Evolutionary conservation across 1,140 invertebrate genomes (phyloP).

Genomic region (Temnothorax longispinosus): DNA sequence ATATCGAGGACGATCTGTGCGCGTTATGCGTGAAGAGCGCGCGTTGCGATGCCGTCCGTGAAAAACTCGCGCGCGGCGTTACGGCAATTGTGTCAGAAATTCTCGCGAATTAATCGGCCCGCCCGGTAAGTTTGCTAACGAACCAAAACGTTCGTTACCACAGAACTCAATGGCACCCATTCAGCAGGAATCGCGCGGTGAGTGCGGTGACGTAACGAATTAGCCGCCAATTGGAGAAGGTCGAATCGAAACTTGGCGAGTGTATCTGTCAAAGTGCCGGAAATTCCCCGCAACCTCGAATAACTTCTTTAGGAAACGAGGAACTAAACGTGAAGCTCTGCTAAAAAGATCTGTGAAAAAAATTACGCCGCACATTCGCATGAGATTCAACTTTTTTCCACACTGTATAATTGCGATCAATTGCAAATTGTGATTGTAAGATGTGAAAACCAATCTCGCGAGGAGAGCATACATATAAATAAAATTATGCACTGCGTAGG

Average conservation of each 20-base stretch:
- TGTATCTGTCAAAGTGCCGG: conserved; percentile 15
- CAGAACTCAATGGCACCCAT: conserved; percentile 34
- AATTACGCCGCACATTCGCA: not conserved
- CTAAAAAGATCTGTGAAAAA: not conserved
- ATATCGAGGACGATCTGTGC: conserved; percentile 36
- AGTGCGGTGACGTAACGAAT: conserved; percentile 19
- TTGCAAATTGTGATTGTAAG: not conserved
- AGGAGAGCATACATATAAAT: not conserved
- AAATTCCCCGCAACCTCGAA: not conserved
- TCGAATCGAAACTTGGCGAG: conserved; percentile 33
- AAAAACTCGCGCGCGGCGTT: conserved; percentile 26
- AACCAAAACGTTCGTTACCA: conserved; percentile 59
- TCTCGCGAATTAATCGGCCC: conserved; percentile 43
- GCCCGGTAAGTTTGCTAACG: conserved; percentile 49
- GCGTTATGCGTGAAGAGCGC: conserved; percentile 35
- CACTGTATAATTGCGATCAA: not conserved
- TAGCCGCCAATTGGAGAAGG: conserved; percentile 42
- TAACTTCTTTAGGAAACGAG: not conserved
- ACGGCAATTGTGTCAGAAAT: conserved; percentile 55
- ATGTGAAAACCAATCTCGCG: not conserved
- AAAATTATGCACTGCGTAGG: not conserved
- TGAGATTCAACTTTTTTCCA: not conserved
- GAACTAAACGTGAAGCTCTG: not conserved
- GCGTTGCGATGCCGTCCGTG: not conserved
- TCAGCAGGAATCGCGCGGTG: conserved; percentile 22